Percentiles rank a stretch among this genome's conserved stretches.
Evolutionary conservation across 2,888 invertebrate genomes (phyloP).

Genomic region (Microctonus brassicae): DNA sequence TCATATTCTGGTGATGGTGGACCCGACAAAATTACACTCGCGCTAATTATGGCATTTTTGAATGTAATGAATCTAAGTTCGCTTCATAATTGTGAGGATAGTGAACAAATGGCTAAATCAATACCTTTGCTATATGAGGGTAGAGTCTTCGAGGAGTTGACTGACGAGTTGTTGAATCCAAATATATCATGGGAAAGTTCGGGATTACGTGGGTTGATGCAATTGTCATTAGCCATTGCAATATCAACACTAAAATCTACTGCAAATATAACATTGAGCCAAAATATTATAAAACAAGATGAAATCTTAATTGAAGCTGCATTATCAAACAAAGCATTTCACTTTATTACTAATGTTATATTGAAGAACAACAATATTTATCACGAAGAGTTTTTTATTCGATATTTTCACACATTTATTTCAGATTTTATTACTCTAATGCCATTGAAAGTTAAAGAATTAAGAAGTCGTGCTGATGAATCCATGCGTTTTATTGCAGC

Average conservation of each 20-base stretch:
- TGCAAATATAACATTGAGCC: constrained; percentile 72
- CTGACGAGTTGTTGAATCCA: constrained; percentile 73
- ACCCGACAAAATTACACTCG: constrained; percentile 83
- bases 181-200: constrained; percentile 72
- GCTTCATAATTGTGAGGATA: constrained; percentile 80
- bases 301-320: constrained; percentile 85
- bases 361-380: constrained; percentile 79
- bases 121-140: constrained; percentile 63
- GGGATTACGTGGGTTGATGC: constrained; percentile 75
- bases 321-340: constrained; percentile 83
- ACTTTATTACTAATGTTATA: constrained; percentile 81
- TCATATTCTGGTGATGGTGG: constrained; percentile 77
- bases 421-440: constrained; percentile 94
- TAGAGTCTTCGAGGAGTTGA: constrained; percentile 71
- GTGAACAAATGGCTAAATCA: constrained; percentile 72
- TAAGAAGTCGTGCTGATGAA: constrained; percentile 89
- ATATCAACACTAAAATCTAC: constrained; percentile 76
- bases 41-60: constrained; percentile 85
- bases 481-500: constrained; percentile 83
- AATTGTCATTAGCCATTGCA: constrained; percentile 80
- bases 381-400: constrained; percentile 85
- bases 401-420: constrained; percentile 85
- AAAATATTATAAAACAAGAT: constrained; percentile 80
- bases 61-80: constrained; percentile 88
- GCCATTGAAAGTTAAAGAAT: constrained; percentile 90